phyloP scores from a whole-genome alignment of 2,797 vertebrate genomes.

The Ibycter americanus region DNA sequence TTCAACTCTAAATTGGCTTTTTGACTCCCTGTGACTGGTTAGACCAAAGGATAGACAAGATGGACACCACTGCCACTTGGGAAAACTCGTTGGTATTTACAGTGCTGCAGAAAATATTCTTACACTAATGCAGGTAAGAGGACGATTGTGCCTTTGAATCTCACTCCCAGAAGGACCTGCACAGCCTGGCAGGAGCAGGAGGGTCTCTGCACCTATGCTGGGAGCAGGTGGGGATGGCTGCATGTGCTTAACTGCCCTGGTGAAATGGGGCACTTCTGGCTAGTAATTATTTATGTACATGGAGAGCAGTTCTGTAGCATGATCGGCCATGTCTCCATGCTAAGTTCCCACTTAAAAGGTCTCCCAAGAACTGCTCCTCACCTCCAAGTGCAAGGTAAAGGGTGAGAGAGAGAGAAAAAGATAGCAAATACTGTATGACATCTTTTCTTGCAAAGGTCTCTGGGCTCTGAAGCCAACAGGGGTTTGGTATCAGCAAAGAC shows the following conservation, averaged over 20 bases:
- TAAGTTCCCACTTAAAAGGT: neutral
- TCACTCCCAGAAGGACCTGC: neutral
- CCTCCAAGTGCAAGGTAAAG: neutral
- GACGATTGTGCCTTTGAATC: neutral
- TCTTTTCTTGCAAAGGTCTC: neutral
- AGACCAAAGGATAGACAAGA: neutral
- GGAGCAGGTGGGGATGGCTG: neutral
- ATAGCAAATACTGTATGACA: neutral
- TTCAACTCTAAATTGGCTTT: neutral
- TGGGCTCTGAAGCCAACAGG: neutral
- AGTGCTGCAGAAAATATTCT: neutral
- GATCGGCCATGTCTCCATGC: neutral
- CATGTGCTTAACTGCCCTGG: neutral
- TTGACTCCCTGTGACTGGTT: neutral
- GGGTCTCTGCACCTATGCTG: neutral
- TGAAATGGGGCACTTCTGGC: neutral
- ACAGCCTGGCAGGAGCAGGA: neutral
- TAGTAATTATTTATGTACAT: accelerated
- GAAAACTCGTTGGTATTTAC: neutral
- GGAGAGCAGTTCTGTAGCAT: neutral
- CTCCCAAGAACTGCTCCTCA: neutral
- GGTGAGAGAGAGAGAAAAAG: too few species aligned
- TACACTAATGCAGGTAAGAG: neutral
- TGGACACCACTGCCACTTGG: neutral
- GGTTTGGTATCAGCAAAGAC: neutral